These are phyloP conservation scores for Halcyon senegalensis DNA, from an alignment of 2,113 vertebrate genomes.

Conservation along the genomic window DNA sequence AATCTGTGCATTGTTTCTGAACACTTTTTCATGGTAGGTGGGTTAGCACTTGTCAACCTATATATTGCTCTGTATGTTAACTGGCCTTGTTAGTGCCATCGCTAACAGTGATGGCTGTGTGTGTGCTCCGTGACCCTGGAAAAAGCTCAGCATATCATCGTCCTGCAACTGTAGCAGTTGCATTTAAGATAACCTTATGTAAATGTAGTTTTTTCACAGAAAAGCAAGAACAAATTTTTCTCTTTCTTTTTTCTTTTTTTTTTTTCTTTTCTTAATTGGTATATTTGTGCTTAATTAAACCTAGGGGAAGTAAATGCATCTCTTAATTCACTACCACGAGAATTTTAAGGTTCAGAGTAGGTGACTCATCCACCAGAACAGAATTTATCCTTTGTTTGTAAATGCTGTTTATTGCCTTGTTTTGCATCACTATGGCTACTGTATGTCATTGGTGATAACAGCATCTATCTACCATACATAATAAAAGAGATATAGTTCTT, in stretches of 20 bases:
- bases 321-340: slow-evolving; percentile 44
- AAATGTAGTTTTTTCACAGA: not conserved
- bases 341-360: slow-evolving; percentile 27
- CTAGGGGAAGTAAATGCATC: slow-evolving; percentile 34
- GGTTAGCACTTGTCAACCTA: slow-evolving; percentile 14
- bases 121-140: not conserved
- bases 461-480: not conserved
- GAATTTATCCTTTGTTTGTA: slow-evolving; percentile 63
- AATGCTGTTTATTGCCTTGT: slow-evolving; percentile 61
- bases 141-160: not conserved
- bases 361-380: slow-evolving; percentile 53
- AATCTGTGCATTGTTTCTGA: not conserved
- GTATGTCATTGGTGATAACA: slow-evolving; percentile 33
- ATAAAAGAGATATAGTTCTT: not conserved
- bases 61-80: not conserved
- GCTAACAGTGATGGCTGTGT: not conserved
- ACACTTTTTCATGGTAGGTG: not conserved
- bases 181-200: not conserved
- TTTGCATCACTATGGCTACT: slow-evolving; percentile 68
- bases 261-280: not conserved
- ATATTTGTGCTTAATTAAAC: slow-evolving; percentile 27
- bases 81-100: not conserved
- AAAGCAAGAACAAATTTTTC: slow-evolving; percentile 1
- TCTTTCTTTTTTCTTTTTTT: not conserved
- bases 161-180: not conserved